Evolutionary conservation across 2,113 vertebrate species (phyloP).

Genomic region (Erythrocebus patas): DNA sequence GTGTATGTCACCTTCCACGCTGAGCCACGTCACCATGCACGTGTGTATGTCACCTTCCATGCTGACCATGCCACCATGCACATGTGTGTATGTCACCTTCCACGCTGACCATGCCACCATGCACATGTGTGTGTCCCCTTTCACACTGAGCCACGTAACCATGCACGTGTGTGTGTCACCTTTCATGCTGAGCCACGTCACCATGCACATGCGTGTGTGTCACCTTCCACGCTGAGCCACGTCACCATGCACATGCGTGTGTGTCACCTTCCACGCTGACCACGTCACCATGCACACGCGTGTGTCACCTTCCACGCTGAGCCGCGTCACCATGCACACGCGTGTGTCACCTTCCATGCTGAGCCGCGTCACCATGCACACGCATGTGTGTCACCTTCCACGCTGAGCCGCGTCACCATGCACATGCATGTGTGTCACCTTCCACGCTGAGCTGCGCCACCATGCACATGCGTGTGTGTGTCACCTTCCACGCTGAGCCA

Average conservation of each 20-base stretch:
- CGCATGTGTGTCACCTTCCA: too few species aligned
- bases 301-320: too few species aligned
- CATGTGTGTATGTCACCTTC: too few species aligned
- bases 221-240: accelerated
- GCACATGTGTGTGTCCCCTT: neutral
- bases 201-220: accelerated
- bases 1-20: too few species aligned
- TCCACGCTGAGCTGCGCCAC: too few species aligned
- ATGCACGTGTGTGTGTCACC: too few species aligned
- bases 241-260: accelerated
- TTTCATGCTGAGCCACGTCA: accelerated
- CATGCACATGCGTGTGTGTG: accelerated
- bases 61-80: neutral
- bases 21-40: accelerated
- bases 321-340: too few species aligned
- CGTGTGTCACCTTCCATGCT: accelerated
- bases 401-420: too few species aligned
- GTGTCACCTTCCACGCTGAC: too few species aligned
- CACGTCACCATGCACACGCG: too few species aligned
- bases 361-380: accelerated
- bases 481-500: neutral
- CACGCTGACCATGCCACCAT: too few species aligned
- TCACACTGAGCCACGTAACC: accelerated
- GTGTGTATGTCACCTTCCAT: neutral
- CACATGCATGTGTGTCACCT: too few species aligned